A percentile compares a stretch with the other conserved stretches of the same genome.
Evolutionary conservation across 1,140 invertebrate species (phyloP).

Genomic region (Aricia agestis): DNA sequence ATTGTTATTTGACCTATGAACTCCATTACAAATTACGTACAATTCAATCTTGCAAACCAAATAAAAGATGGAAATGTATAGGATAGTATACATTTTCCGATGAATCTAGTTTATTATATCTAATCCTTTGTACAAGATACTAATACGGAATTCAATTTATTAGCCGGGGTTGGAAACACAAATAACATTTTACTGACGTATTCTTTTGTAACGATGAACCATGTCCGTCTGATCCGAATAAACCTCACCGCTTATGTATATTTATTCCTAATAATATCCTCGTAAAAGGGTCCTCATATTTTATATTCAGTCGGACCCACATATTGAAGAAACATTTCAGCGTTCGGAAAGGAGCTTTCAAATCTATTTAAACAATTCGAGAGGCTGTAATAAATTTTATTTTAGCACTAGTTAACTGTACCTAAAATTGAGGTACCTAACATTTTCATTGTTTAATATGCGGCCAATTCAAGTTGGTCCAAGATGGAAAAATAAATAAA

Average conservation of each 20-base stretch:
- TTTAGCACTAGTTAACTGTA: neutral
- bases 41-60: neutral
- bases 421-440: no score
- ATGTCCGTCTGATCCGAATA: slow-evolving; percentile 57
- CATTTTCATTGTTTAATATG: no score
- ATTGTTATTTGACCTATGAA: neutral
- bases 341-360: slow-evolving; percentile 39
- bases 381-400: neutral
- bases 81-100: slow-evolving; percentile 11
- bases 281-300: slow-evolving; percentile 58
- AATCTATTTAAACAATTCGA: neutral
- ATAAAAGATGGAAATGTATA: neutral
- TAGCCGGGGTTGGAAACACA: slow-evolving; percentile 9
- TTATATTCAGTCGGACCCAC: slow-evolving; percentile 64
- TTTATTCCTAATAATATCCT: slow-evolving; percentile 68
- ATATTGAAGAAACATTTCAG: slow-evolving; percentile 65
- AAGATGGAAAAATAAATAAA: no score
- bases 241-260: slow-evolving; percentile 68
- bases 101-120: slow-evolving; percentile 9
- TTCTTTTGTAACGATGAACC: slow-evolving; percentile 37
- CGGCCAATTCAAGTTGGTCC: no score
- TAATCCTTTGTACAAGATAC: slow-evolving; percentile 11
- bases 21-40: neutral
- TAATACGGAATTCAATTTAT: slow-evolving; percentile 17
- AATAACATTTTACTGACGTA: slow-evolving; percentile 14